Conservation (phyloP, 2,797 vertebrate genomes). For the Arctocebus calabarensis region DNA sequence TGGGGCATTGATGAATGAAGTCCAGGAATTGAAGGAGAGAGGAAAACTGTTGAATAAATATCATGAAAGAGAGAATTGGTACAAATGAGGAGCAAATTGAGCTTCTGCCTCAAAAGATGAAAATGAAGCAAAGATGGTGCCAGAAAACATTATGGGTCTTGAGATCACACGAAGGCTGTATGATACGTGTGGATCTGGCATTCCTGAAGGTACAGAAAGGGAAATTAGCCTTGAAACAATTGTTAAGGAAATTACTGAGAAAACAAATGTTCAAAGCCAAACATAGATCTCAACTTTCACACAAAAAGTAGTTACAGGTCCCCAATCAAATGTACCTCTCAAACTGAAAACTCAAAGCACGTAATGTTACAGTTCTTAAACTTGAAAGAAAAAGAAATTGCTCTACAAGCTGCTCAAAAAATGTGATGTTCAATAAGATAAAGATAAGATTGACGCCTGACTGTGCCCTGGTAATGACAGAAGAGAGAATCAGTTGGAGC, state of each 20-base stretch:
- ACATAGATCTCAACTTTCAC: constrained; percentile 43
- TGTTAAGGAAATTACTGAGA: constrained; percentile 55
- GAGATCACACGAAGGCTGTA: constrained; percentile 30
- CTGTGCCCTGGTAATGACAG: not conserved
- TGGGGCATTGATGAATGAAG: not conserved
- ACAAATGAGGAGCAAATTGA: constrained; percentile 57
- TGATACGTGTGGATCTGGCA: not conserved
- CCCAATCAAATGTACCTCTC: constrained; percentile 43
- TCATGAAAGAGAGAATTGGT: constrained; percentile 20
- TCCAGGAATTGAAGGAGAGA: constrained; percentile 3
- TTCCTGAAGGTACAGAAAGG: constrained; percentile 47
- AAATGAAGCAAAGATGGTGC: not conserved
- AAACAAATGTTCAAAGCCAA: constrained; percentile 34
- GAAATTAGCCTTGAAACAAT: constrained; percentile 34
- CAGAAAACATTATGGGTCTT: constrained; percentile 35
- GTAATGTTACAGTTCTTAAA: constrained; percentile 46
- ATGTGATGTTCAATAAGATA: constrained; percentile 21
- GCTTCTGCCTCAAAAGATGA: constrained; percentile 29
- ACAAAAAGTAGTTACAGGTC: constrained; percentile 21
- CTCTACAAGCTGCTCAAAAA: not conserved
- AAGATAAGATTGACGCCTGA: not conserved
- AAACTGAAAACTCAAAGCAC: constrained; percentile 4
- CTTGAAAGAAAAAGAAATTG: constrained; percentile 47
- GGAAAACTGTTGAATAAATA: constrained; percentile 30
- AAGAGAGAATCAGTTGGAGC: not conserved